Base-by-base conservation (phyloP, 2,113 vertebrate species). In the mouse (Mus musculus) region DNA sequence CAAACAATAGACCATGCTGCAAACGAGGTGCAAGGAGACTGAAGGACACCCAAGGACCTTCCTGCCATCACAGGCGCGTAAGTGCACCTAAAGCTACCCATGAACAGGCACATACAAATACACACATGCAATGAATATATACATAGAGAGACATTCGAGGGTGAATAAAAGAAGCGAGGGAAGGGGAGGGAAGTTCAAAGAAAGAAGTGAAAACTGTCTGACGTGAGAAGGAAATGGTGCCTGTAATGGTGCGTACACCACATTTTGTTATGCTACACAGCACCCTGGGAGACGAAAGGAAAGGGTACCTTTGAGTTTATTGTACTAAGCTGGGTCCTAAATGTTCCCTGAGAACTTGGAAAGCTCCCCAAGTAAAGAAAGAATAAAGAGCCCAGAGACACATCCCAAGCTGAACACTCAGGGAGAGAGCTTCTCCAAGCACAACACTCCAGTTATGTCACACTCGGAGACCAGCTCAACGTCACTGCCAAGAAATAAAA, bases 331-430 rank as follows among this genome's bases (percentile, higher is more conserved):
- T 19, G 54, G 52, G 88, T 75, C n/a, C 76, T 96, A 90, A 93
- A n/a, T 46, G 90, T 90, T 93, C 95, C 56, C 75, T 91, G 86
- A 96, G 90, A 88, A 98, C 67, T 90, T 97, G 95, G 96, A 96
- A 30, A 13, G 16, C 46, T 75, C 72, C 93, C 95, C 52, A 95
- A 84, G 84, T 89, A 97, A 95, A 98, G 95, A 97, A 95, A 98
- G 95, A 97, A 95, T 56, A 54, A 80, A 88, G 75, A 95, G 92
- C 87, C 84, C 92, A 90, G 81, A 82, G 46, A 95, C 92, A 94
- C 71, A 93, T 30, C 90, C 88, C 91, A 93, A 93, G 89, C 33
- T 42, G 72, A 85, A 63, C 67, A 54, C 7, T 59, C 56, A 97
- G 76, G 69, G 93, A 88, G 82, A 14, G 11, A 85, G n/a, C 63